Evolutionary conservation across 2,888 invertebrate genomes (phyloP).

Genomic region (Sphecodes monilicornis): DNA sequence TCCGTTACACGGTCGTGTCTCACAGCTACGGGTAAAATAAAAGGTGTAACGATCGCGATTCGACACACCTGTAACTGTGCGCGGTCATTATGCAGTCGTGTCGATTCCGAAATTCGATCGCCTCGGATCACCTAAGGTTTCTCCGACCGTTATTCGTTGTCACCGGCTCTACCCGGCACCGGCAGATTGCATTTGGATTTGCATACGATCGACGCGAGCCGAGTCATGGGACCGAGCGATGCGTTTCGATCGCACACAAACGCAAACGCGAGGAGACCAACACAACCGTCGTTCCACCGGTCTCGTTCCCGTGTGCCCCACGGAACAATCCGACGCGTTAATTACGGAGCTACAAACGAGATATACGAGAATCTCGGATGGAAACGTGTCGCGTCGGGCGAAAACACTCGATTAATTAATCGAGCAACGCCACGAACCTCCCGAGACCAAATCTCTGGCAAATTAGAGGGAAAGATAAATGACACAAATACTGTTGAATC

Average conservation of each 20-base stretch:
- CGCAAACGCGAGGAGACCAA: background rate
- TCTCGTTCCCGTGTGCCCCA: conserved; percentile 24
- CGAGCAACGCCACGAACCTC: background rate
- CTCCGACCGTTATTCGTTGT: conserved; percentile 70
- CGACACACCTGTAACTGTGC: conserved; percentile 73
- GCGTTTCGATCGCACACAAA: conserved; percentile 32
- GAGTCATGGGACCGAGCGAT: conserved; percentile 44
- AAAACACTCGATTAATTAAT: conserved; percentile 61
- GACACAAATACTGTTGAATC: background rate
- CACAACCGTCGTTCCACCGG: background rate
- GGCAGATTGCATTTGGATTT: conserved; percentile 64
- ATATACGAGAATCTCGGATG: conserved; percentile 60
- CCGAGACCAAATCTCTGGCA: background rate
- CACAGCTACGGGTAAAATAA: conserved; percentile 17
- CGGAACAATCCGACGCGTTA: conserved; percentile 57
- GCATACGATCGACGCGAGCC: conserved; percentile 48
- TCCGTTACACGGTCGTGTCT: background rate
- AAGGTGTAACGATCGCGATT: conserved; percentile 40
- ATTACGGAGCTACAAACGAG: conserved; percentile 62
- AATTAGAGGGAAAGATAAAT: background rate
- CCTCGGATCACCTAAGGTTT: conserved; percentile 76
- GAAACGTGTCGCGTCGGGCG: conserved; percentile 55
- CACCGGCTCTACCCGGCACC: conserved; percentile 38
- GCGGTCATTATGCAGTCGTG: conserved; percentile 76
- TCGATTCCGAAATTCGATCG: conserved; percentile 79